Percentiles rank a stretch among this genome's conserved stretches.
Conservation (phyloP, 1,140 invertebrate genomes). For the Hyles vespertilio region DNA sequence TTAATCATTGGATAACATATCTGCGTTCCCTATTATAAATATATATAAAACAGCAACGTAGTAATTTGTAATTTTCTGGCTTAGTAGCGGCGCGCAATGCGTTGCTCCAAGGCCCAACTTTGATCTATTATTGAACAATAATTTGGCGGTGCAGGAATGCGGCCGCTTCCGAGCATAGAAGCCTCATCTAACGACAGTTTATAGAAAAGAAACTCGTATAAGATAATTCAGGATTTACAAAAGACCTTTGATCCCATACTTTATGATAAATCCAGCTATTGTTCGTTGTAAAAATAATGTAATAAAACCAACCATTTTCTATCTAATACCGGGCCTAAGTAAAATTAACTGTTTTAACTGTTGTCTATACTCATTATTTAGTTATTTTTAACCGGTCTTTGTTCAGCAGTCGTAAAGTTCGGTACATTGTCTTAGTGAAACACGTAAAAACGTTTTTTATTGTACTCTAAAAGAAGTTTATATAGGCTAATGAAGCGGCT, state of each 20-base stretch:
- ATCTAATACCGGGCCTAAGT: conserved; percentile 5
- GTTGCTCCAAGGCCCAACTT: too few relatives aligned
- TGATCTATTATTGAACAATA: too few relatives aligned
- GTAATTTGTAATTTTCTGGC: too few relatives aligned
- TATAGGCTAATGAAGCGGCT: conserved; percentile 35
- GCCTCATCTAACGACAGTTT: conserved; percentile 1
- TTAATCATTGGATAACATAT: too few relatives aligned
- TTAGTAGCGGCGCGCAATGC: too few relatives aligned
- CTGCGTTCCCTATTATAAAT: too few relatives aligned
- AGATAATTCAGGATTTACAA: conserved; percentile 5
- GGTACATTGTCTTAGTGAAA: conserved; percentile 37
- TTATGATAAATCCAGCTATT: neutral
- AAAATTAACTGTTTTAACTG: conserved; percentile 20
- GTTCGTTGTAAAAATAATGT: conserved; percentile 10
- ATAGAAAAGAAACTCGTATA: conserved; percentile 2
- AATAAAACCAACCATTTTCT: conserved; percentile 7
- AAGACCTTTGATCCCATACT: conserved; percentile 12
- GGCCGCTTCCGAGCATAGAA: conserved; percentile 3
- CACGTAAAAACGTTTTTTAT: conserved; percentile 50
- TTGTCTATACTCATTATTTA: conserved; percentile 30
- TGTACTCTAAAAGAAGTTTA: conserved; percentile 59
- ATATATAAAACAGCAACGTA: too few relatives aligned
- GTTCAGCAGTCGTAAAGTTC: conserved; percentile 41
- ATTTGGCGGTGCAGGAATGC: neutral
- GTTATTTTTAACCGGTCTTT: conserved; percentile 39